Evolutionary conservation across 2,797 vertebrate species (phyloP).

Genomic region (Sandelia bainsii): DNA sequence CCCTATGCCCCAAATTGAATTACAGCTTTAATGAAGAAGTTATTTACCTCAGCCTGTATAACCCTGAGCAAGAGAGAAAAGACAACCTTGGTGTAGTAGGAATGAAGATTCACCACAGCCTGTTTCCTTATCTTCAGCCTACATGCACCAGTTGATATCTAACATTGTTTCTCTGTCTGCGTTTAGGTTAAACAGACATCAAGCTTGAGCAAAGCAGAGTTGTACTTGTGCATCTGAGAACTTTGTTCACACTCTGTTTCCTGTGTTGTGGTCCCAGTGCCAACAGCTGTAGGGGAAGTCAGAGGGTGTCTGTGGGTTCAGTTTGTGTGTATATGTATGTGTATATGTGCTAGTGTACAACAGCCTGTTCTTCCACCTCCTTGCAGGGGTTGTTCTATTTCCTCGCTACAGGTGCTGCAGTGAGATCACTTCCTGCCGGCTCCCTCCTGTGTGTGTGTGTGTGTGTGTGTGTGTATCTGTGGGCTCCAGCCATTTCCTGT

Average conservation of each 20-base stretch:
- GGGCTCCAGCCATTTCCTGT: constrained; percentile 81
- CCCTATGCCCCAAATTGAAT: constrained; percentile 51
- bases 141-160: constrained; percentile 11
- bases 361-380: constrained; percentile 46
- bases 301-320: constrained; percentile 55
- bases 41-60: constrained; percentile 45
- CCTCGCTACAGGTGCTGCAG: constrained; percentile 84
- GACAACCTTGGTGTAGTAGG: neutral
- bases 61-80: constrained; percentile 21
- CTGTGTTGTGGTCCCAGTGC: constrained; percentile 76
- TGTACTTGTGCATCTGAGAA: constrained; percentile 36
- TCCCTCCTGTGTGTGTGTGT: constrained; percentile 33
- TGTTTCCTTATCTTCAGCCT: constrained; percentile 8
- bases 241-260: constrained; percentile 69
- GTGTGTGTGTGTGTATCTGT: constrained; percentile 60
- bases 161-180: constrained; percentile 11
- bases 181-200: neutral
- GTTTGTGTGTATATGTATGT: constrained; percentile 21
- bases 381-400: constrained; percentile 71
- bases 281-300: constrained; percentile 84
- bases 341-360: constrained; percentile 27
- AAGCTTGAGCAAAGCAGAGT: constrained; percentile 36
- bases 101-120: constrained; percentile 1
- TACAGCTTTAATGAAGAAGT: constrained; percentile 54
- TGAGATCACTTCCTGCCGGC: constrained; percentile 84